These are phyloP conservation scores for Syrrhaptes paradoxus DNA, from an alignment of 2,113 vertebrate species.

Conservation along the genomic window DNA sequence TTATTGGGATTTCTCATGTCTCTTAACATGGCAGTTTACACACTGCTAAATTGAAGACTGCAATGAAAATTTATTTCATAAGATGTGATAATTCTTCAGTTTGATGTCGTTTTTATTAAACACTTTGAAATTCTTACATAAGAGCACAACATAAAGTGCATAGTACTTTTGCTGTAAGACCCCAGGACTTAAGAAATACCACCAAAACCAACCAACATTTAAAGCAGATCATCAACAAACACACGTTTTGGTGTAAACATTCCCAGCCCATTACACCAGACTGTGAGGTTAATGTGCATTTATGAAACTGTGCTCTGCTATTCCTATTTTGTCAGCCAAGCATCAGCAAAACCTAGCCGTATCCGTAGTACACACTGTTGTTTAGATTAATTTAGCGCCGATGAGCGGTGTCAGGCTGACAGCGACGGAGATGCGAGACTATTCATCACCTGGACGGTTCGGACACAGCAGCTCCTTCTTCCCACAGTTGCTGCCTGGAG, in stretches of 20 bases:
- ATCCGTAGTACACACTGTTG: background rate
- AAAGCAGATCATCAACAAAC: rapidly evolving
- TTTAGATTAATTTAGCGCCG: slow-evolving; percentile 44
- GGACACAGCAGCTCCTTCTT: background rate
- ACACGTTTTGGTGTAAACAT: rapidly evolving
- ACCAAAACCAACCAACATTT: background rate
- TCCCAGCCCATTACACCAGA: background rate
- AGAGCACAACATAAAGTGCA: background rate
- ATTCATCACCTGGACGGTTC: slow-evolving; percentile 13
- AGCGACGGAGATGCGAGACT: background rate
- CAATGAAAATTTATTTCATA: background rate
- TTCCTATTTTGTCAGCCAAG: background rate
- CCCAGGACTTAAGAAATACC: background rate
- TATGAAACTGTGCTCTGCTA: background rate
- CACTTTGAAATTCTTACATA: background rate
- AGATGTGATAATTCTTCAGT: background rate
- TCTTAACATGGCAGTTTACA: background rate
- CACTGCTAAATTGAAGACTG: background rate
- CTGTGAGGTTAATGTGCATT: background rate
- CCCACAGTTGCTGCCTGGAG: background rate
- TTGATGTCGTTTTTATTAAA: background rate
- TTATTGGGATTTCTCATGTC: background rate
- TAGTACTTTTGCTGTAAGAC: background rate
- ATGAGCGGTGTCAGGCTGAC: slow-evolving; percentile 27
- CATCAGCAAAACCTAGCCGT: background rate